These are phyloP conservation scores for Saccopteryx bilineata DNA, from an alignment of 2,113 vertebrate genomes.

Conservation along the genomic window DNA sequence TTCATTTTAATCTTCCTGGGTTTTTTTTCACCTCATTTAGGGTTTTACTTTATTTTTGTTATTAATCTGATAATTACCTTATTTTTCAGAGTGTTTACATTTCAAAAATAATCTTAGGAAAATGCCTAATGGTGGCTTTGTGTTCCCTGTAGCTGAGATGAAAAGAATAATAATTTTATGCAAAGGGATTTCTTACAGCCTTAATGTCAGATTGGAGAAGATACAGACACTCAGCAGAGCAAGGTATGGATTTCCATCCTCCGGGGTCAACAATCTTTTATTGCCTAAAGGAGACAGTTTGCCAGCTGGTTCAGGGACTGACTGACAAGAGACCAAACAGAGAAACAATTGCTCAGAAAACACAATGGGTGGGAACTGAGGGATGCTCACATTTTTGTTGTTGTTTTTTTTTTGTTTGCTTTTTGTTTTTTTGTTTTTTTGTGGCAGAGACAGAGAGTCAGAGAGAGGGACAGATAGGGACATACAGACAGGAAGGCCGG, in stretches of 20 bases:
- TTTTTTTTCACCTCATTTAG: neutral
- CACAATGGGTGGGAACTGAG: neutral
- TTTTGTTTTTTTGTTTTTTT: too few species aligned
- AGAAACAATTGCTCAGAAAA: neutral
- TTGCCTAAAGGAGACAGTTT: neutral
- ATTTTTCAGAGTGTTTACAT: neutral
- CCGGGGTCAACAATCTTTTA: neutral
- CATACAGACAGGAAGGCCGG: too few species aligned
- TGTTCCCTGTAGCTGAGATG: neutral
- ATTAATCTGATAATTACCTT: neutral
- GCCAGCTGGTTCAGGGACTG: neutral
- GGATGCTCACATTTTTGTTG: conserved; percentile 85
- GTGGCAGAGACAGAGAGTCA: too few species aligned
- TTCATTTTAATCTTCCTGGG: neutral
- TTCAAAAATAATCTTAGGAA: conserved; percentile 21
- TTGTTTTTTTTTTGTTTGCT: too few species aligned
- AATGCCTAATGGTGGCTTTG: neutral
- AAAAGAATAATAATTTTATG: neutral
- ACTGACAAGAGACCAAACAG: neutral
- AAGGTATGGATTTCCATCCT: neutral
- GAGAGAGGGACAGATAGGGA: too few species aligned
- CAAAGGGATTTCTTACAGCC: neutral
- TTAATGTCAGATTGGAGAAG: neutral
- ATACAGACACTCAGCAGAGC: neutral
- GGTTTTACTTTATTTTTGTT: conserved; percentile 1